Evolutionary conservation across 2,888 invertebrate species (phyloP).

Genomic region (Polyploca ridens): DNA sequence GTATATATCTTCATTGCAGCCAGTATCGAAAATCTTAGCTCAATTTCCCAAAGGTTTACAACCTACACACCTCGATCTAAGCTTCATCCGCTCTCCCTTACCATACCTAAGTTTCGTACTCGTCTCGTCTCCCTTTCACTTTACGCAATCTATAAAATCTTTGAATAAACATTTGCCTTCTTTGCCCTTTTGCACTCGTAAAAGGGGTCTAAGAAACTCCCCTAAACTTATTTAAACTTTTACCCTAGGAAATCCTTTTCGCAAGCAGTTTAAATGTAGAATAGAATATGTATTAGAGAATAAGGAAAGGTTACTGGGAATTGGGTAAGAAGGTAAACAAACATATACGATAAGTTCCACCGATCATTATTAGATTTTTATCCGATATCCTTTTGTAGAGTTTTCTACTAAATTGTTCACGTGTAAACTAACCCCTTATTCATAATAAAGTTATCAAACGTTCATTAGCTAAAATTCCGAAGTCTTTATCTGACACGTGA

Average conservation of each 20-base stretch:
- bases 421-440: too few relatives aligned
- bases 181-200: conserved; percentile 81
- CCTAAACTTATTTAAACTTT: conserved; percentile 84
- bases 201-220: conserved; percentile 78
- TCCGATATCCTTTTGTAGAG: background rate
- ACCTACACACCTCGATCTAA: background rate
- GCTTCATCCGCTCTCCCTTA: background rate
- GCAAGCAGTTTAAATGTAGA: conserved; percentile 77
- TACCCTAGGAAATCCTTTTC: conserved; percentile 81
- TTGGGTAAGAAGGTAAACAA: conserved; percentile 59
- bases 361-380: conserved; percentile 19
- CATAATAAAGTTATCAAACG: too few relatives aligned
- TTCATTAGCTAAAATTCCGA: too few relatives aligned
- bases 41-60: conserved; percentile 23
- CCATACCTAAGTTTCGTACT: conserved; percentile 23
- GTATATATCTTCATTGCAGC: conserved; percentile 9
- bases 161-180: conserved; percentile 82
- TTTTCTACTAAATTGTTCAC: too few relatives aligned
- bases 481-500: too few relatives aligned
- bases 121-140: conserved; percentile 56
- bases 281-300: conserved; percentile 78
- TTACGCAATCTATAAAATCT: conserved; percentile 77
- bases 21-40: conserved; percentile 26
- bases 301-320: conserved; percentile 57
- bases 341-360: conserved; percentile 41